phyloP scores from a whole-genome alignment of 2,113 vertebrate genomes.

The Sclerurus mexicanus region DNA sequence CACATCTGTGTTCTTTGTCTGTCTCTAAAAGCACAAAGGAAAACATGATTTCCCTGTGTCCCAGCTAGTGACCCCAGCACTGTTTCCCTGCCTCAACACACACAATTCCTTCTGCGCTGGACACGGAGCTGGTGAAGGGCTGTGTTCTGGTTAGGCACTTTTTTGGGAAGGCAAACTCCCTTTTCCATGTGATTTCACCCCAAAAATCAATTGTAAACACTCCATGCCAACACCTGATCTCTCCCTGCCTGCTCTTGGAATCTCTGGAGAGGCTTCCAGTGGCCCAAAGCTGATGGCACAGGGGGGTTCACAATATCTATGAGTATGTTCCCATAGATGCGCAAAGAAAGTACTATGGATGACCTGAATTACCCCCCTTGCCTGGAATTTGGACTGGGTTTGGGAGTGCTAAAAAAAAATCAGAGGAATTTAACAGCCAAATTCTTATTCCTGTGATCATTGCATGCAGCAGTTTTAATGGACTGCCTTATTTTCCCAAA shows the following conservation, averaged over 20 bases:
- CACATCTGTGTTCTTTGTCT: background rate
- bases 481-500: conserved; percentile 5
- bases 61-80: background rate
- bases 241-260: too few species aligned
- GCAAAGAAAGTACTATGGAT: accelerated
- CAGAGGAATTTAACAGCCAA: background rate
- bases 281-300: accelerated
- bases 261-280: background rate
- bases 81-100: background rate
- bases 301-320: accelerated
- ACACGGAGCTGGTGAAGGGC: background rate
- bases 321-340: accelerated
- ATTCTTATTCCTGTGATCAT: background rate
- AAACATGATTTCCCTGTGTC: background rate
- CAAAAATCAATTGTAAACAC: background rate
- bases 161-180: background rate
- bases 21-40: background rate
- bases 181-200: background rate
- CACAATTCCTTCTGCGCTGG: background rate
- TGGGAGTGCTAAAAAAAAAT: background rate
- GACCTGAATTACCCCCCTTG: background rate
- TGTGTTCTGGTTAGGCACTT: accelerated
- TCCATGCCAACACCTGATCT: too few species aligned
- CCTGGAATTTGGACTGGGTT: background rate
- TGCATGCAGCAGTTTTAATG: background rate